Percentiles rank a stretch among this genome's conserved stretches.
Evolutionary conservation across 2,888 invertebrate genomes (phyloP).

Genomic region (Apotomis turbidana): DNA sequence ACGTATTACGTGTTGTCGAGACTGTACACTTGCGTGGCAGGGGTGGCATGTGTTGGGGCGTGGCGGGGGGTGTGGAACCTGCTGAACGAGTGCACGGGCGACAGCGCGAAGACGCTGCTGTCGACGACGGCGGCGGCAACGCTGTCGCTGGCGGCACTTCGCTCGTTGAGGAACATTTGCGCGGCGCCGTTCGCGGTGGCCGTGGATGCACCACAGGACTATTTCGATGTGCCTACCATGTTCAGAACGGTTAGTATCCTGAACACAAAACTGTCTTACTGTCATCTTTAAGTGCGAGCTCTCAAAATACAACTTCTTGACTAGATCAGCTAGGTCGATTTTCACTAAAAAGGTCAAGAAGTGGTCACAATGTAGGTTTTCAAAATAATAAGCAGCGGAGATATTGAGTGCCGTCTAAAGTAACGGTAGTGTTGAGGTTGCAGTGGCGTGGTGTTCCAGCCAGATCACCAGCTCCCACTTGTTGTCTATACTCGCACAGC

Average conservation of each 20-base stretch:
- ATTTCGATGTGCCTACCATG: conserved; percentile 94
- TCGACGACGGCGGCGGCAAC: conserved; percentile 87
- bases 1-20: conserved; percentile 88
- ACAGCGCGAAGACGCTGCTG: conserved; percentile 83
- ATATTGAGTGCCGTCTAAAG: too few species aligned
- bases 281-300: too few species aligned
- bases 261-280: not conserved
- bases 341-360: too few species aligned
- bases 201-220: conserved; percentile 89
- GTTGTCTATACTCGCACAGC: too few species aligned
- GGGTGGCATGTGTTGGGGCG: conserved; percentile 92
- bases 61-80: conserved; percentile 94
- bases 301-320: too few species aligned
- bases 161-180: conserved; percentile 90
- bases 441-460: too few species aligned
- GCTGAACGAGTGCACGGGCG: conserved; percentile 88
- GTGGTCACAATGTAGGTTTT: too few species aligned
- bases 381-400: too few species aligned
- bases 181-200: conserved; percentile 92
- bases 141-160: conserved; percentile 86
- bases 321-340: too few species aligned
- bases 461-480: too few species aligned
- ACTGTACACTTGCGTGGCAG: conserved; percentile 89
- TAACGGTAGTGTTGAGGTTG: too few species aligned
- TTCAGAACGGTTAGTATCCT: conserved; percentile 90